Conservation (phyloP, 1,140 invertebrate species). For the Pogonomyrmex barbatus region DNA sequence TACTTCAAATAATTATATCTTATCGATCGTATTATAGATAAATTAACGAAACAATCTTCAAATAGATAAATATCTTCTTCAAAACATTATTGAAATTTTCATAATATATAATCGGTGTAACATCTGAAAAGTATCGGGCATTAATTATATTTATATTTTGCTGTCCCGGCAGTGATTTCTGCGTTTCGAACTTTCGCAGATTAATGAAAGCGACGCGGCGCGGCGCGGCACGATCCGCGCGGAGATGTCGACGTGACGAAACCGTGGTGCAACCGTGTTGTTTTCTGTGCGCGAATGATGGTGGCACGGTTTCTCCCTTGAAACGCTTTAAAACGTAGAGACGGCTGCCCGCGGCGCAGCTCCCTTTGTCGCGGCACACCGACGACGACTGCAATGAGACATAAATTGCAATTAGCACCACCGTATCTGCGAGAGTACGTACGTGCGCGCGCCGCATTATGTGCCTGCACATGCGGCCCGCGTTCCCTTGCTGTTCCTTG, state of each 20-base stretch:
- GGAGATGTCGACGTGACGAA: conserved; percentile 1
- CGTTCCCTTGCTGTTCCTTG: conserved; percentile 37
- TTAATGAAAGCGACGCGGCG: conserved; percentile 18
- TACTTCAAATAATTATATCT: neutral
- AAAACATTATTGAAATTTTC: neutral
- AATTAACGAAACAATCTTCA: neutral
- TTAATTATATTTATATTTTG: conserved; percentile 7
- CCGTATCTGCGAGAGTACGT: conserved; percentile 64
- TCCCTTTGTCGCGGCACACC: conserved; percentile 79
- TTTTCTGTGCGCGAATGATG: conserved; percentile 52
- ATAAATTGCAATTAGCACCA: conserved; percentile 84
- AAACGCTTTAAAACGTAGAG: conserved; percentile 81
- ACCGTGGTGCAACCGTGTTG: neutral
- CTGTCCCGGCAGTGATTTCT: neutral
- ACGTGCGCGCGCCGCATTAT: conserved; percentile 49
- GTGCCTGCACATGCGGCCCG: conserved; percentile 50
- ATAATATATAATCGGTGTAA: neutral
- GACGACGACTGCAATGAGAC: conserved; percentile 82
- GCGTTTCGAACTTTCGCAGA: neutral
- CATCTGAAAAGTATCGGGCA: neutral
- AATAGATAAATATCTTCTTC: neutral
- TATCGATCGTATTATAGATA: neutral
- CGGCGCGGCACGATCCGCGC: conserved; percentile 22
- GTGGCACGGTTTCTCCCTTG: conserved; percentile 63
- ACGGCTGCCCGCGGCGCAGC: conserved; percentile 76